Conservation (phyloP, 2,888 invertebrate species). For the Osmoderma eremita region DNA sequence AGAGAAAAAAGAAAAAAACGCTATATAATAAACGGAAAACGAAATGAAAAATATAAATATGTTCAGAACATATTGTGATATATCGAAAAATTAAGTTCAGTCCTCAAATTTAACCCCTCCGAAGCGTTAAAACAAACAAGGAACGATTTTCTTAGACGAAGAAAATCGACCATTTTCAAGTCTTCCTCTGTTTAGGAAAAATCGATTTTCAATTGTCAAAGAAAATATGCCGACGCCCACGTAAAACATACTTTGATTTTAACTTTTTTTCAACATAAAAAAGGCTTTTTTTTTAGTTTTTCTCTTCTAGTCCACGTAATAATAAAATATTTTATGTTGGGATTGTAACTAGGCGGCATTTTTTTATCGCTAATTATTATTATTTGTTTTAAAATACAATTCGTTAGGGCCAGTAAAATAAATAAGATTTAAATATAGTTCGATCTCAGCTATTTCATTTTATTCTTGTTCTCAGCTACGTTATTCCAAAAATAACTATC, state of each 20-base stretch:
- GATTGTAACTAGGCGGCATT: constrained; percentile 18
- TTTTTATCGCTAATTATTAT: constrained; percentile 12
- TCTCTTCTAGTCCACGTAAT: constrained; percentile 14
- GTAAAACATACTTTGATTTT: neutral
- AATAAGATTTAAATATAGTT: constrained; percentile 16
- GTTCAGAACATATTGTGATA: constrained; percentile 36
- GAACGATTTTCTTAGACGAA: constrained; percentile 8
- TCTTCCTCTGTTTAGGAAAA: constrained; percentile 27
- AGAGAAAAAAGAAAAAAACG: constrained; percentile 11
- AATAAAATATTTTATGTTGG: constrained; percentile 7
- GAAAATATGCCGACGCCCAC: constrained; percentile 1
- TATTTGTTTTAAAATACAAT: neutral
- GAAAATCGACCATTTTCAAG: constrained; percentile 22
- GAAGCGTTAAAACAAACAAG: too few species aligned
- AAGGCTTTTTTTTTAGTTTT: constrained; percentile 1
- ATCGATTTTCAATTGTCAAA: constrained; percentile 27
- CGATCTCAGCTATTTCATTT: constrained; percentile 21
- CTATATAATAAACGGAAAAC: constrained; percentile 3
- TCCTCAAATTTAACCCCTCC: too few species aligned
- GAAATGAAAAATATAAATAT: constrained; percentile 15
- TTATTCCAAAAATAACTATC: too few species aligned
- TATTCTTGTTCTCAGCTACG: neutral
- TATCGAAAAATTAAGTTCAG: neutral
- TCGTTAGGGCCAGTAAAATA: constrained; percentile 21
- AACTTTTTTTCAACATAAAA: too few species aligned